A percentile compares a stretch with the other conserved stretches of the same genome.
phyloP scores from a whole-genome alignment of 2,888 invertebrate species.

The Lepas anatifera region DNA sequence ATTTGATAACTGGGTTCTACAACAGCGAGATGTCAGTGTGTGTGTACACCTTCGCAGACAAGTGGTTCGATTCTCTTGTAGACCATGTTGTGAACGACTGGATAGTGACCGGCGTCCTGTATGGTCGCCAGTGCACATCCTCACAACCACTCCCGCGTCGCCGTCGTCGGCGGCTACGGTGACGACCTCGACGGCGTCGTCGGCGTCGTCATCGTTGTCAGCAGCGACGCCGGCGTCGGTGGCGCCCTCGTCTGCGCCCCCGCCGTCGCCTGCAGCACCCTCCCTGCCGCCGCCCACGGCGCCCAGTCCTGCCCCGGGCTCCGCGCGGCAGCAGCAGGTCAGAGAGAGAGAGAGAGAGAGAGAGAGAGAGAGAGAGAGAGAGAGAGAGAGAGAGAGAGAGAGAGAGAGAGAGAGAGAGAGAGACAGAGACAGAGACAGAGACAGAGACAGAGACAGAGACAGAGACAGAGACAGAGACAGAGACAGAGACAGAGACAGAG shows the following conservation, averaged over 20 bases:
- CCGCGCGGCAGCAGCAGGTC: constrained; percentile 18
- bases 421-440: constrained; percentile 20
- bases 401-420: constrained; percentile 7
- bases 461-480: constrained; percentile 22
- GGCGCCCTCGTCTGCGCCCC: constrained; percentile 14
- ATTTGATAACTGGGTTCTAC: no score
- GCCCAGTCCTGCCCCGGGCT: constrained; percentile 2
- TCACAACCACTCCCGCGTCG: not conserved
- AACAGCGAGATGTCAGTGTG: no score
- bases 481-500: constrained; percentile 12
- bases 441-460: constrained; percentile 17
- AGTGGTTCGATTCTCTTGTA: no score
- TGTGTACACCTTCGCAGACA: no score
- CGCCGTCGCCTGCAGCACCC: constrained; percentile 9
- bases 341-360: constrained; percentile 22
- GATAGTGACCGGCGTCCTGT: no score
- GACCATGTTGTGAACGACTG: no score
- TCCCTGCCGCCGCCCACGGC: constrained; percentile 9
- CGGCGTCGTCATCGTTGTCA: no score
- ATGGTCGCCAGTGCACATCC: constrained; percentile 7
- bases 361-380: constrained; percentile 15
- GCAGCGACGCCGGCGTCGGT: constrained; percentile 13
- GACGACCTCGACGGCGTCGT: constrained; percentile 3
- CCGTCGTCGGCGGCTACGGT: not conserved
- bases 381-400: not conserved